A percentile compares a stretch with the other conserved stretches of the same genome.
Evolutionary conservation across 2,113 vertebrate species (phyloP).

Genomic region (Anas platyrhynchos): DNA sequence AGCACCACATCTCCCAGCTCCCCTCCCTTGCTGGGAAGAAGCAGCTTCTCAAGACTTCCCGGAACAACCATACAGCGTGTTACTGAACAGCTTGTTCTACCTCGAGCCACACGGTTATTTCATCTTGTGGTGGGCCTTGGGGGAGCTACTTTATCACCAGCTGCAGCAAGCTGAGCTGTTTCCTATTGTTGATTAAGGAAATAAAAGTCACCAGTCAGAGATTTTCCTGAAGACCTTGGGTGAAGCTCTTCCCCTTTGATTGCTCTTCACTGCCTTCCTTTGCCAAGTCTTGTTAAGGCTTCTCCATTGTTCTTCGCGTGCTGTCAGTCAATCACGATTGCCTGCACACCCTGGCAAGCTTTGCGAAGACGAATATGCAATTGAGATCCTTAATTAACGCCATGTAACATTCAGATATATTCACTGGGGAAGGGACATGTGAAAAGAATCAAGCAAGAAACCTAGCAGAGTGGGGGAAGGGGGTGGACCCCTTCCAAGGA

Average conservation of each 20-base stretch:
- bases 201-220: not conserved
- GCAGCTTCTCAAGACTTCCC: not conserved
- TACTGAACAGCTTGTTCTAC: slow-evolving; percentile 39
- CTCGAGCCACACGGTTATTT: slow-evolving; percentile 27
- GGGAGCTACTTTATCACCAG: slow-evolving; percentile 34
- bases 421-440: slow-evolving; percentile 24
- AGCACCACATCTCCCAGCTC: not conserved
- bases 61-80: not conserved
- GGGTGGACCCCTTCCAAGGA: slow-evolving; percentile 37
- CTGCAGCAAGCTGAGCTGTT: slow-evolving; percentile 15
- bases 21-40: not conserved
- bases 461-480: not conserved
- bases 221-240: slow-evolving; percentile 5
- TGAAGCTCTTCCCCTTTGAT: slow-evolving; percentile 7
- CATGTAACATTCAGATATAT: slow-evolving; percentile 5
- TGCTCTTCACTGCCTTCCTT: not conserved
- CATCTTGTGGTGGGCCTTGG: not conserved
- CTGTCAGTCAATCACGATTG: slow-evolving; percentile 3
- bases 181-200: slow-evolving; percentile 39
- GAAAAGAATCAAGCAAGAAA: slow-evolving; percentile 44
- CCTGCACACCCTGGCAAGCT: slow-evolving; percentile 5
- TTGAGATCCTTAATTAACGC: slow-evolving; percentile 36
- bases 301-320: slow-evolving; percentile 7
- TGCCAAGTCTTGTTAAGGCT: slow-evolving; percentile 31
- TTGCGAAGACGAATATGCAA: slow-evolving; percentile 44